Evolutionary conservation across 1,140 invertebrate genomes (phyloP), one percentile per base, ranked within the genome.

Genomic region (Aethina tumida): DNA sequence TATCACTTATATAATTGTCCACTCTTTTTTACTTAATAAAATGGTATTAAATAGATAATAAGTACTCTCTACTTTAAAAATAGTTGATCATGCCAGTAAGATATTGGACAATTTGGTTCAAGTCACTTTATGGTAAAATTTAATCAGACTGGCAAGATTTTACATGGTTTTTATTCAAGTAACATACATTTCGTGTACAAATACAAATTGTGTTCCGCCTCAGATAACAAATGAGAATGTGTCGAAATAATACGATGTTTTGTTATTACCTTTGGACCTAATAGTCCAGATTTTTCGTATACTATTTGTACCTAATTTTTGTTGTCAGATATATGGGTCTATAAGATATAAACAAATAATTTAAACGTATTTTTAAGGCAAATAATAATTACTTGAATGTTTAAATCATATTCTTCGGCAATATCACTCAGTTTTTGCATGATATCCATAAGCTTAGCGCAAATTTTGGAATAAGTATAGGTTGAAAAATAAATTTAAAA

Each of bases 261-360:
- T 17, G 24, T 26, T 45, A 5, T 52, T 67, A 84, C 82, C 65
- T 81, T 86, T 13, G 72, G 56, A 12, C 77, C 84, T 6, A 93
- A 63, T 25, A 93, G 66, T 5, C 74, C 71, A 34, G 79, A 75
- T 47, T 67, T 58, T 43, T 87, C 73, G 63, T 92, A 93, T 7
- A 87, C 79, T 47, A 68, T 64, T 42, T 73, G 54, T 39, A 87
- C 66, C 70, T 94, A 89, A 7, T 71, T 67, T 26, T 63, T 43
- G 55, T 81, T 90, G 64, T 95, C 90, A 34, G 79, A 81, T 28
- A 93, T 72, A 55, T 94, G 90, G 29, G 78, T 87, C 79, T 91
- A 62, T 30, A 74, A 73, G 47, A 49, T 44, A 34, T 47, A 46
- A 41, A 26, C 13, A 9, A 32, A 39, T 9, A 27, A 7, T n/a